phyloP scores from a whole-genome alignment of 92 coral and sea anemone genomes.

The Epizoanthus fatuus region DNA sequence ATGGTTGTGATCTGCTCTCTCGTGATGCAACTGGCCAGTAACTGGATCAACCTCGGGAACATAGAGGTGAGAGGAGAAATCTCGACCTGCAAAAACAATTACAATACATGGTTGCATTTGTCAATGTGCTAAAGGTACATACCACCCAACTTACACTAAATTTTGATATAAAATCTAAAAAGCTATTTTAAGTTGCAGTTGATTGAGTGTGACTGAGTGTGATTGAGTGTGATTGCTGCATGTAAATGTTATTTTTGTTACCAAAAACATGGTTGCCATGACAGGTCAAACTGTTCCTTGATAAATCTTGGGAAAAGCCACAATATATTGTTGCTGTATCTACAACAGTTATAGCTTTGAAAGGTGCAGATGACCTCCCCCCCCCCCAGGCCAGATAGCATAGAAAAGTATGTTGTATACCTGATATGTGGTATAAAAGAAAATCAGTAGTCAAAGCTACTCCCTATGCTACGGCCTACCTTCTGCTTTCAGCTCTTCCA shows the following conservation, averaged over 20 bases:
- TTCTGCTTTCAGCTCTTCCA: conserved; percentile 48
- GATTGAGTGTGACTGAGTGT: too few relatives aligned
- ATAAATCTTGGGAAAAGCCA: too few relatives aligned
- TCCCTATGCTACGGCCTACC: conserved; percentile 4
- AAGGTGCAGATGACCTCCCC: too few relatives aligned
- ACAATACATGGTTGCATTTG: background rate
- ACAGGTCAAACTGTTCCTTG: too few relatives aligned
- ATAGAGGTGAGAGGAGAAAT: conserved; percentile 44
- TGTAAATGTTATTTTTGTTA: too few relatives aligned
- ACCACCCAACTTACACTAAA: conserved; percentile 18
- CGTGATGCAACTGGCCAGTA: conserved; percentile 48
- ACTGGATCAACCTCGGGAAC: conserved; percentile 55
- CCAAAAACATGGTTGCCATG: too few relatives aligned
- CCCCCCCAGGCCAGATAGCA: too few relatives aligned
- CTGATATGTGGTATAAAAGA: conserved; percentile 4
- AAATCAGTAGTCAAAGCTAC: background rate
- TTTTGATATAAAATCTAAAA: too few relatives aligned
- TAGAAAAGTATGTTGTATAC: background rate
- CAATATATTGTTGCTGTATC: too few relatives aligned
- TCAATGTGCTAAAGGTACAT: background rate
- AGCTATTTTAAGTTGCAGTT: too few relatives aligned
- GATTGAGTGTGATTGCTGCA: too few relatives aligned
- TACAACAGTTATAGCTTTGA: too few relatives aligned
- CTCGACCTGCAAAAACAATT: conserved; percentile 29
- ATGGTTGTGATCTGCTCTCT: conserved; percentile 53